Conservation (phyloP, 2,113 vertebrate genomes). For the Prunella himalayana region DNA sequence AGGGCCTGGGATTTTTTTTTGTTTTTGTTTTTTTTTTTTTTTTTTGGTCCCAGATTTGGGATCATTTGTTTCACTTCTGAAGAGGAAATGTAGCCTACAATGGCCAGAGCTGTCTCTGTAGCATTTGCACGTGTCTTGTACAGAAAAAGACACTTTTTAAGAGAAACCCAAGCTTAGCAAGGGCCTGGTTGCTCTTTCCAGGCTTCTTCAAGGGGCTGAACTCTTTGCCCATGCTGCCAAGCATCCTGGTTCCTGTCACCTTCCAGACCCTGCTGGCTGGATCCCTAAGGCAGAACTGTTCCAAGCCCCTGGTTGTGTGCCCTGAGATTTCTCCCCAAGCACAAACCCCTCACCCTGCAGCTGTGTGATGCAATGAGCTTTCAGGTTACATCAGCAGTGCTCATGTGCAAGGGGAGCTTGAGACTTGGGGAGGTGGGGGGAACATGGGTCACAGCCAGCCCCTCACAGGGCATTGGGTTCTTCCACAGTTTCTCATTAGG, state of each 20-base stretch:
- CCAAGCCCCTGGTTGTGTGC: background rate
- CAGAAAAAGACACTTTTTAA: background rate
- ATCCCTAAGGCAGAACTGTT: background rate
- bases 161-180: background rate
- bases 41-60: background rate
- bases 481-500: background rate
- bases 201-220: background rate
- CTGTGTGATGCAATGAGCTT: background rate
- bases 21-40: too few relatives aligned
- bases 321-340: background rate
- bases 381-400: background rate
- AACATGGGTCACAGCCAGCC: background rate
- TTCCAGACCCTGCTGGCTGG: background rate
- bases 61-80: background rate
- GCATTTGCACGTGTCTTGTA: rapidly evolving
- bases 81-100: background rate
- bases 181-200: background rate
- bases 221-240: background rate
- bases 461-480: background rate
- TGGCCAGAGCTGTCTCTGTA: background rate
- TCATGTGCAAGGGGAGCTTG: rapidly evolving
- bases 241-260: background rate
- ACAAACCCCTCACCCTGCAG: background rate
- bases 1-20: background rate
- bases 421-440: background rate